Evolutionary conservation across 2,797 vertebrate species (phyloP).

Genomic region (Lates japonicus): DNA sequence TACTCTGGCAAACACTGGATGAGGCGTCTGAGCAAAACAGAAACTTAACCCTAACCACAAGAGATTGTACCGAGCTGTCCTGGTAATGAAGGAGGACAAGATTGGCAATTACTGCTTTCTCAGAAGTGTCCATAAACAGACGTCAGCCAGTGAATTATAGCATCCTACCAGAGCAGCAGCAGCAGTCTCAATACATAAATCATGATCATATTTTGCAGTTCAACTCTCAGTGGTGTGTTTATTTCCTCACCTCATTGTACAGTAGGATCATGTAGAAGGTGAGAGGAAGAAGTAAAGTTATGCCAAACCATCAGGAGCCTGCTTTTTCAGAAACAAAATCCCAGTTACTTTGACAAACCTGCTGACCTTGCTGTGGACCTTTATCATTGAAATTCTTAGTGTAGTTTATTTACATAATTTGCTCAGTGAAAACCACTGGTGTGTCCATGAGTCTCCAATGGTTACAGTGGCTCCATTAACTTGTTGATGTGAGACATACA

Average conservation of each 20-base stretch:
- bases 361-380: not conserved
- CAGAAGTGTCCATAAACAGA: no score
- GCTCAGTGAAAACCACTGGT: constrained; percentile 64
- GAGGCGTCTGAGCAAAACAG: not conserved
- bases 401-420: no score
- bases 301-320: not conserved
- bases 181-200: no score
- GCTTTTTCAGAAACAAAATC: not conserved
- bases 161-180: no score
- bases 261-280: not conserved
- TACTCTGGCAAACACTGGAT: not conserved
- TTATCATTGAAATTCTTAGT: not conserved
- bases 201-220: not conserved
- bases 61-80: not conserved
- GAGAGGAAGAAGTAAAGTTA: not conserved
- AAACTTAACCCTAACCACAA: not conserved
- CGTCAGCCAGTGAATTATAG: no score
- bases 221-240: no score
- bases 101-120: not conserved
- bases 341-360: not conserved
- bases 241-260: not conserved
- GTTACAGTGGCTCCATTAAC: constrained; percentile 50
- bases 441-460: constrained; percentile 76
- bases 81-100: not conserved
- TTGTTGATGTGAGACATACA: constrained; percentile 64